Conservation (phyloP, 2,113 vertebrate species). For the Speoplatyrhinus poulsoni region DNA sequence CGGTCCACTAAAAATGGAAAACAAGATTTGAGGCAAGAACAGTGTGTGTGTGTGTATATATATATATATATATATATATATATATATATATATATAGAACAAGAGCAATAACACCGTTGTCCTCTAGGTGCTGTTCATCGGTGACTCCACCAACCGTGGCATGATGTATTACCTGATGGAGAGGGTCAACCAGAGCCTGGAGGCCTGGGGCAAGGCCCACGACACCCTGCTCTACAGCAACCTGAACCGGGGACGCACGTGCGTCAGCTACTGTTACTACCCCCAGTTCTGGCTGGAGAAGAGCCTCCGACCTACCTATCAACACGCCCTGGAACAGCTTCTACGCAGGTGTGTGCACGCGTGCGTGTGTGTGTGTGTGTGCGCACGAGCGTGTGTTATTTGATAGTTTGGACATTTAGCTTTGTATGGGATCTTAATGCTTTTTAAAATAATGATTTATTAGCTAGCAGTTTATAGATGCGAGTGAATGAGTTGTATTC, state of each 20-base stretch:
- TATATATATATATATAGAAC: too few relatives aligned
- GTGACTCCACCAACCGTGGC: conserved; percentile 95
- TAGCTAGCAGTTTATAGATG: too few relatives aligned
- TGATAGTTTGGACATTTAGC: too few relatives aligned
- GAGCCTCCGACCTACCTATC: conserved; percentile 84
- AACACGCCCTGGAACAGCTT: conserved; percentile 84
- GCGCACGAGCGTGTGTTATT: neutral
- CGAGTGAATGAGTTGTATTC: too few relatives aligned
- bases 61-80: too few relatives aligned
- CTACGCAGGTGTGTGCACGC: conserved; percentile 80
- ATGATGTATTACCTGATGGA: conserved; percentile 98
- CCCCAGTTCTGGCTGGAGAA: conserved; percentile 91
- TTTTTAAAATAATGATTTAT: too few relatives aligned
- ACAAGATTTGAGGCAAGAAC: too few relatives aligned
- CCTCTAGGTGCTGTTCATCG: conserved; percentile 89
- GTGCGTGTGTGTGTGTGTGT: neutral
- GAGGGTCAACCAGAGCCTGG: conserved; percentile 87
- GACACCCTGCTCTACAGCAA: conserved; percentile 83
- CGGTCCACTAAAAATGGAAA: too few relatives aligned
- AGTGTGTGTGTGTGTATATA: too few relatives aligned
- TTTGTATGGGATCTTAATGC: too few relatives aligned
- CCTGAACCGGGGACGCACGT: conserved; percentile 84
- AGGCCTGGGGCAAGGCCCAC: conserved; percentile 91
- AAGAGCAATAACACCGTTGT: neutral
- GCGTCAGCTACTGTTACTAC: conserved; percentile 91